Evolutionary conservation across 2,888 invertebrate species (phyloP), one percentile per base, ranked within the genome.

Genomic region (Agyllia agylla): DNA sequence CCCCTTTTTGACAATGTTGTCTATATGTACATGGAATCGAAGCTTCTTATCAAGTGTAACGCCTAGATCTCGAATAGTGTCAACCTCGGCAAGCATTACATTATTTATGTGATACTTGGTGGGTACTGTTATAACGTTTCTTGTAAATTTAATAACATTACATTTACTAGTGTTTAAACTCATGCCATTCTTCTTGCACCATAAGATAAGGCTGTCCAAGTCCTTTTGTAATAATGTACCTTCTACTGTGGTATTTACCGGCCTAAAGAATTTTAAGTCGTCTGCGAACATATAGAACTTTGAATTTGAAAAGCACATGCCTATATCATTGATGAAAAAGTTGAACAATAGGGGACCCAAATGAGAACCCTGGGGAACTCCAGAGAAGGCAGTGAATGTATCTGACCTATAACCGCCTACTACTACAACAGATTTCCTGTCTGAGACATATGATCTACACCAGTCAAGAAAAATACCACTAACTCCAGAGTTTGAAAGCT

Each of bases 311-410:
- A 84, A 42, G n/a, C 75, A 84, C 2, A 2, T 30, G n/a, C n/a
- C 13, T 5, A 84, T n/a, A n/a, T 84, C 84, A 49, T 84, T 75
- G 73, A 83, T 38, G 27, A 73, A 73, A 49, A 83, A 30, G 31
- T 84, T 57, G 27, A 85, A 85, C 24, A 85, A 79, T 9, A 85
- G n/a, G 8, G 85, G 79, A 15, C 85, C 85, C 24, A 85, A 70
- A 64, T 85, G 85, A 3, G 80, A 86, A 2, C 85, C 85, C 42
- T 86, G 85, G 20, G 85, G 85, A 15, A 86, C 85, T 6, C 85
- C 85, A 13, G 85, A 80, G 5, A 73, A 15, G 27, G 15, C 73
- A 73, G 27, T 73, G 27, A 73, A 9, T 15, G 30, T 27, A 11
- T 27, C 27, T 27, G 27, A 24, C 27, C 8, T 30, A 73, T 49